Evolutionary conservation across 2,797 vertebrate genomes (phyloP), one percentile per base, ranked within the genome.

Genomic region (Scolopax rusticola): DNA sequence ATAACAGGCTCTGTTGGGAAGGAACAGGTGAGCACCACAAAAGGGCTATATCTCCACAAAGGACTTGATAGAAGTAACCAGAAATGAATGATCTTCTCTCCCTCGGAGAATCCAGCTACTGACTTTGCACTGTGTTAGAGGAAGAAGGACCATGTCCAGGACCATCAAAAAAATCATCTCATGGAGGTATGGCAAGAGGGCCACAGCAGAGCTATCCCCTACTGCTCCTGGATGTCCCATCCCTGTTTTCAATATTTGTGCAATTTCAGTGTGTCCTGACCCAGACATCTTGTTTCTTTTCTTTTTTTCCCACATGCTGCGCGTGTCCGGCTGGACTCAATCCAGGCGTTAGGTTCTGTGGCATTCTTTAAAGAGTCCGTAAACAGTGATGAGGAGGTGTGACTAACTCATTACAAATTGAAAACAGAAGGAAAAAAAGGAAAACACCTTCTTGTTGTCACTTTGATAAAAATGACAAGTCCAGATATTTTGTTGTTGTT

Each of bases 381-480:
- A 78, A 96, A 71, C 47, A 71, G 50, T 24, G 59, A 56, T 43
- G 74, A 87, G 67, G 77, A 91, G 45, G 50, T 95, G 89, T 82
- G 87, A 91, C 90, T 95, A 92, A 74, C 78, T 90, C 85, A 65
- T 59, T 86, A 77, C 93, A 95, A 92, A 54, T 16, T 81, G 57
- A 84, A 94, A 94, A 91, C 1, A 8, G 2, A 12, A 24, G 64
- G 23, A 15, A 38, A 73, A 50, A 51, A 65, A 67, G 24, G 71
- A 86, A 94, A 93, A 87, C 80, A 94, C 84, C 80, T 93, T 77
- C 61, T 80, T 86, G 21, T 69, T 87, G 63, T 88, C 59, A 67
- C 67, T 91, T 93, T 95, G 94, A 91, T 93, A 90, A 95, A 96
- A 93, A 86, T 81, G 23, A 69, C 75, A 86, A 85, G 59, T 56